Conservation (phyloP, 2,797 vertebrate genomes). For the Acanthurus lineatus region DNA sequence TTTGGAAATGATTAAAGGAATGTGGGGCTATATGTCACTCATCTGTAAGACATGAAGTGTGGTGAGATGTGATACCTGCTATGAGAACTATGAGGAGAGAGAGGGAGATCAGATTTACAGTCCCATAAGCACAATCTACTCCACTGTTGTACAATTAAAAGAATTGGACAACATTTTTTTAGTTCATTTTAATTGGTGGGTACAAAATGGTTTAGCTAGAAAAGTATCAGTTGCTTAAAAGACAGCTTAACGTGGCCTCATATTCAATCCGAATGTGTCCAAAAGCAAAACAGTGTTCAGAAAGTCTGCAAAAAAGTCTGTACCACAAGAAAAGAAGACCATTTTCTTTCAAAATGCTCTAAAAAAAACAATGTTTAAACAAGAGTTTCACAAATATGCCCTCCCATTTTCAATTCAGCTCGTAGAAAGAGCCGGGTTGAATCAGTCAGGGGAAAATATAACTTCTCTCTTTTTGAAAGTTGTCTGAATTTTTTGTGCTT, state of each 20-base stretch:
- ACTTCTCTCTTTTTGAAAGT: neutral
- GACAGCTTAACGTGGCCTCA: neutral
- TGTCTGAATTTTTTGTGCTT: neutral
- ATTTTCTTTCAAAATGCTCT: neutral
- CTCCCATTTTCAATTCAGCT: neutral
- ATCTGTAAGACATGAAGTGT: conserved; percentile 36
- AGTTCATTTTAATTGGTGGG: neutral
- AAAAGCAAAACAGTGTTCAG: too few relatives aligned
- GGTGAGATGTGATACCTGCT: conserved; percentile 34
- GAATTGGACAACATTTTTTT: neutral
- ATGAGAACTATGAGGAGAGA: conserved; percentile 1
- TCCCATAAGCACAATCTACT: neutral
- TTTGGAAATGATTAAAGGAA: conserved; percentile 57
- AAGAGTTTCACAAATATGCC: neutral
- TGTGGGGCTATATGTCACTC: conserved; percentile 49
- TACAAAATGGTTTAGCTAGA: neutral
- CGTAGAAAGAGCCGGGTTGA: neutral
- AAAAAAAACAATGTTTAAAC: neutral
- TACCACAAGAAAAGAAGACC: too few relatives aligned
- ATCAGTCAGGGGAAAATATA: neutral
- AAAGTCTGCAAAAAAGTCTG: neutral
- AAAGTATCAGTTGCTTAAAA: neutral
- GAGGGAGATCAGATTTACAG: neutral
- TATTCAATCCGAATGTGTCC: neutral
- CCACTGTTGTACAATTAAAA: neutral